Evolutionary conservation across 2,797 vertebrate genomes (phyloP).

Genomic region (Lophius americanus): DNA sequence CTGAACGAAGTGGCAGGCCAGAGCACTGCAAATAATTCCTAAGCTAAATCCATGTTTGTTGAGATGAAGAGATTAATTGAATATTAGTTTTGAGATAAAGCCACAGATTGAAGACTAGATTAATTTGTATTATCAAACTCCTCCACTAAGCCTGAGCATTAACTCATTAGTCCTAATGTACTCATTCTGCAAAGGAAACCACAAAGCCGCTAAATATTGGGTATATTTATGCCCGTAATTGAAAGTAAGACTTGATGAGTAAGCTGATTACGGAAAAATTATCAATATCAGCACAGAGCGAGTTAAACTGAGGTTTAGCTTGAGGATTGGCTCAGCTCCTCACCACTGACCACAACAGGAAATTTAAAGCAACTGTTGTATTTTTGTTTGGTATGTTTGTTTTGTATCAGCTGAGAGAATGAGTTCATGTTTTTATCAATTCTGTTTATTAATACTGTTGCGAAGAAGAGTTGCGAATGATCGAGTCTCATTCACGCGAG

Average conservation of each 20-base stretch:
- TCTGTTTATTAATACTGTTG: too few relatives aligned
- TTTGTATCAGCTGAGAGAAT: too few relatives aligned
- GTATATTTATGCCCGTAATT: conserved; percentile 35
- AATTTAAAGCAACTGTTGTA: too few relatives aligned
- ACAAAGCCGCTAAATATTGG: conserved; percentile 24
- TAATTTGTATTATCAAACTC: conserved; percentile 45
- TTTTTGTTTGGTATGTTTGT: too few relatives aligned
- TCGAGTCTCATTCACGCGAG: too few relatives aligned
- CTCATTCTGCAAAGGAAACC: conserved; percentile 36
- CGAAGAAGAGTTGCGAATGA: too few relatives aligned
- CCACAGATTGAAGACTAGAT: conserved; percentile 33
- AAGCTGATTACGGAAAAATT: conserved; percentile 42
- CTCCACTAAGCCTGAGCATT: conserved; percentile 30
- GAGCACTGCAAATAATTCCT: conserved; percentile 32
- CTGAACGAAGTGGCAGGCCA: conserved; percentile 17
- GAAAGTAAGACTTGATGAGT: conserved; percentile 25
- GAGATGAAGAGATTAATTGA: conserved; percentile 52
- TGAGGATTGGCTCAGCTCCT: too few relatives aligned
- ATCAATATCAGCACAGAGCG: too few relatives aligned
- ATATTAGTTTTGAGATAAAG: conserved; percentile 48
- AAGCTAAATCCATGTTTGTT: conserved; percentile 49
- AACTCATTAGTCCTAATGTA: conserved; percentile 38
- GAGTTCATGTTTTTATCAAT: too few relatives aligned
- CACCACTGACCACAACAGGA: too few relatives aligned
- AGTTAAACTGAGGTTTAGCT: too few relatives aligned